These are phyloP conservation scores for Drosophila pruinosa DNA, from an alignment of 1,140 invertebrate species.

Conservation along the genomic window DNA sequence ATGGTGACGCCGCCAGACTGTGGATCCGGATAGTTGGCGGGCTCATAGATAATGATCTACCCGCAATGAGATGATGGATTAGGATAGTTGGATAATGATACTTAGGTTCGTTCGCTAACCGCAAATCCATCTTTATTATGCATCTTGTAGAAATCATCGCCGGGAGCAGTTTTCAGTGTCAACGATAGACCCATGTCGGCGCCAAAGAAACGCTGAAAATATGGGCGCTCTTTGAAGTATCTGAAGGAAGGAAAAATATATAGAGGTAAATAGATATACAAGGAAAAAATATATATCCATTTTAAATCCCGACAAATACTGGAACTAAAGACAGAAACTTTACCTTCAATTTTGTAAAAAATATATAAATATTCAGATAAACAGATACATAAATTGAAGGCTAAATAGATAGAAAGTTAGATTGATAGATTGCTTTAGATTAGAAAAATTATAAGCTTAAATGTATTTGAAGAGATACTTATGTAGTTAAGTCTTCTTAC, in stretches of 20 bases:
- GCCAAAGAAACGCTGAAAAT: conserved; percentile 55
- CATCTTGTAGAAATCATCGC: conserved; percentile 76
- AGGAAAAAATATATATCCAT: too few species aligned
- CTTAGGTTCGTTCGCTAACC: conserved; percentile 46
- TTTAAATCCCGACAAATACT: too few species aligned
- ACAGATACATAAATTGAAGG: too few species aligned
- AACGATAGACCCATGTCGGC: conserved; percentile 78
- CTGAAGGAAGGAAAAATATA: conserved; percentile 12
- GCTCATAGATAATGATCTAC: conserved; percentile 60
- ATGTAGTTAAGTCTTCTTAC: too few species aligned
- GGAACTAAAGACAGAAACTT: too few species aligned
- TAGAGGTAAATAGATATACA: not conserved
- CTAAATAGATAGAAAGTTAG: too few species aligned
- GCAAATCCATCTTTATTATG: conserved; percentile 70
- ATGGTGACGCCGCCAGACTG: conserved; percentile 59
- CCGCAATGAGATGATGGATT: not conserved
- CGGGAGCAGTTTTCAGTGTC: conserved; percentile 67
- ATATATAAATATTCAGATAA: too few species aligned
- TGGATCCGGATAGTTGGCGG: conserved; percentile 54
- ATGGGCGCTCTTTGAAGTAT: conserved; percentile 39
- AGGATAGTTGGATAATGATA: not conserved
- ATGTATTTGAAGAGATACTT: too few species aligned
- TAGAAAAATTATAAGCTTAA: too few species aligned
- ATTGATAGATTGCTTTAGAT: too few species aligned
- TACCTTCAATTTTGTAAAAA: too few species aligned